Base-by-base conservation (phyloP, 2,797 vertebrate species). In the Halcyon badia region DNA sequence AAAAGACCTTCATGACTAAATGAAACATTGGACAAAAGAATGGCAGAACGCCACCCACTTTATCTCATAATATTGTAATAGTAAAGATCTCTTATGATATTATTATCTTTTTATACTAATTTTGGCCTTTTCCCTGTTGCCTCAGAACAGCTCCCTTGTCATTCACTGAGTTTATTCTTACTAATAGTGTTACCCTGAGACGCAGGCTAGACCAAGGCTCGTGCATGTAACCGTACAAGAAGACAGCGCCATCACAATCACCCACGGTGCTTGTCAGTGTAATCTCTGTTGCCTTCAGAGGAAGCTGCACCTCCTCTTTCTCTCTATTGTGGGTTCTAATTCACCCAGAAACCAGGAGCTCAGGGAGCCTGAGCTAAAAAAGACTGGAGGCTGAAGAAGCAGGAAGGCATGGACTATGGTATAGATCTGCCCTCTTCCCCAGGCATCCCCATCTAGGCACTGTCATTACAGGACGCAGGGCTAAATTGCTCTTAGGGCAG, bases 81-180 rank as follows among this genome's bases (percentile, higher is more conserved):
- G 83, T 73, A 70, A 83, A 83, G 66, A 64, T 66, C 18, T 51
- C 7, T 0, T 76, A 37, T 76, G 52, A 60, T 65, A 72, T 42
- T 73, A 60, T 71, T 91, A 86, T 51, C 37, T 56, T 69, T 78
- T 75, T 83, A 89, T 75, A 72, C 17, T 90, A 3, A 75, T 83
- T 86, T 78, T 88, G 58, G 41, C 70, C 72, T 93, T 95, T 71
- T 51, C 49, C 28, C 42, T 83, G 16, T 81, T 81, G 58, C 57
- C 66, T 88, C 13, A 2, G 69, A 90, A 71, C 30, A 87, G 49
- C 60, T 87, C 54, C 42, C 83, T 87, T 71, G 61, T 78, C 52
- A 69, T 68, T 87, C 76, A 88, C 66, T 89, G 61, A 85, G 83
- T 91, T 80, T 89, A 58, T 69, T 86, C 85, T 69, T 76, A 60